Percentiles rank a stretch among this genome's conserved stretches.
phyloP scores from a whole-genome alignment of 2,888 invertebrate genomes.

The Chesias legatella region DNA sequence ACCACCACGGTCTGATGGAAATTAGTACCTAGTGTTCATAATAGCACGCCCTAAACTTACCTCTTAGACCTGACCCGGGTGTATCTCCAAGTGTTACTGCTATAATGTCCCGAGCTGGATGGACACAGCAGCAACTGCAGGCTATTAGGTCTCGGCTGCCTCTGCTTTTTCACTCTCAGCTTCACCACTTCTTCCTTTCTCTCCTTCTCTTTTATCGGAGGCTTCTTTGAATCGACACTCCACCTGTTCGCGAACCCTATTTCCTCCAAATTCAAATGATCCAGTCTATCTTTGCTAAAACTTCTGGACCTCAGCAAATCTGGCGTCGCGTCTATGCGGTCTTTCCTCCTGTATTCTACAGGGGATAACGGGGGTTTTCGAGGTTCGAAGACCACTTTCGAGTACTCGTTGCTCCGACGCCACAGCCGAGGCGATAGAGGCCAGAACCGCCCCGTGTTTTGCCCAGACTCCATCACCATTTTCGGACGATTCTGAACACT shows the following conservation, averaged over 20 bases:
- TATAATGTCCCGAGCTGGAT: constrained; percentile 70
- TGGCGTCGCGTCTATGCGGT: constrained; percentile 48
- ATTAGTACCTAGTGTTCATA: no score
- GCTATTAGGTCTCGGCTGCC: constrained; percentile 70
- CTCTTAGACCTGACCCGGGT: constrained; percentile 71
- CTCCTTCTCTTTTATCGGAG: constrained; percentile 48
- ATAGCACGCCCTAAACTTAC: constrained; percentile 40
- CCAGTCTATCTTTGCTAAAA: constrained; percentile 55
- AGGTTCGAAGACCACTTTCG: constrained; percentile 73
- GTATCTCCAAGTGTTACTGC: constrained; percentile 73
- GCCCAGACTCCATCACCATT: constrained; percentile 74
- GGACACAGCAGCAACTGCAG: constrained; percentile 70
- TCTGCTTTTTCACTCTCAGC: constrained; percentile 61
- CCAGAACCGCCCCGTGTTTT: constrained; percentile 68
- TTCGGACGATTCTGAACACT: constrained; percentile 41
- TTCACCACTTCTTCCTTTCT: constrained; percentile 62
- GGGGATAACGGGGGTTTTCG: constrained; percentile 64
- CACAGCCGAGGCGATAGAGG: constrained; percentile 70
- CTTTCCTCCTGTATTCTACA: constrained; percentile 50
- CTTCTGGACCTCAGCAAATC: constrained; percentile 60
- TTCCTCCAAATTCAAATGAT: constrained; percentile 60
- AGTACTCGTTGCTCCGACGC: constrained; percentile 72
- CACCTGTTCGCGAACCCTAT: constrained; percentile 45
- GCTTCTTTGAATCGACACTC: constrained; percentile 52
- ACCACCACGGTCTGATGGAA: neutral